Conservation (phyloP, 2,797 vertebrate genomes). For the Tokudaia tokunoshimensis region DNA sequence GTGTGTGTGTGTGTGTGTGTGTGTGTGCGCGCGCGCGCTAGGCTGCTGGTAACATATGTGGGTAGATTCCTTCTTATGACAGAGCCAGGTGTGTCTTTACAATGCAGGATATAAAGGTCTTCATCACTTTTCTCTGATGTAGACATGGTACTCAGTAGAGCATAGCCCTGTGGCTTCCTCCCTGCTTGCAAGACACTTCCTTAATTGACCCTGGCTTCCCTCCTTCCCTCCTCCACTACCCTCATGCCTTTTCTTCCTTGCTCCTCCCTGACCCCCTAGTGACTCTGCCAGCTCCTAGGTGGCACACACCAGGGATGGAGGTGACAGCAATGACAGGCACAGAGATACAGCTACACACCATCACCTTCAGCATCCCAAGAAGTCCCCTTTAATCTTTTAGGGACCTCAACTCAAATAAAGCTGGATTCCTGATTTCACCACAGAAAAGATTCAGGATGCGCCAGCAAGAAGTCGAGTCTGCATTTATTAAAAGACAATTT, state of each 20-base stretch:
- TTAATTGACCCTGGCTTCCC: background rate
- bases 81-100: background rate
- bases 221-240: background rate
- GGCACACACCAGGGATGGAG: background rate
- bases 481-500: background rate
- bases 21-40: background rate
- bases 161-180: background rate
- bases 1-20: too few relatives aligned
- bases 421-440: background rate
- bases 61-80: background rate
- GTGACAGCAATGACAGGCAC: background rate
- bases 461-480: background rate
- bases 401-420: background rate
- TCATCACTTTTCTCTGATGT: accelerated
- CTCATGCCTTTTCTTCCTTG: background rate
- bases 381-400: background rate
- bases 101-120: background rate
- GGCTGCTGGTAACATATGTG: background rate
- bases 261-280: background rate
- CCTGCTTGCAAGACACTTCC: background rate
- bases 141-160: background rate
- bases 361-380: background rate
- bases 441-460: background rate
- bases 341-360: background rate
- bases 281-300: background rate